Evolutionary conservation across 2,888 invertebrate species (phyloP), one percentile per base, ranked within the genome.

Genomic region (Harmothoe impar): DNA sequence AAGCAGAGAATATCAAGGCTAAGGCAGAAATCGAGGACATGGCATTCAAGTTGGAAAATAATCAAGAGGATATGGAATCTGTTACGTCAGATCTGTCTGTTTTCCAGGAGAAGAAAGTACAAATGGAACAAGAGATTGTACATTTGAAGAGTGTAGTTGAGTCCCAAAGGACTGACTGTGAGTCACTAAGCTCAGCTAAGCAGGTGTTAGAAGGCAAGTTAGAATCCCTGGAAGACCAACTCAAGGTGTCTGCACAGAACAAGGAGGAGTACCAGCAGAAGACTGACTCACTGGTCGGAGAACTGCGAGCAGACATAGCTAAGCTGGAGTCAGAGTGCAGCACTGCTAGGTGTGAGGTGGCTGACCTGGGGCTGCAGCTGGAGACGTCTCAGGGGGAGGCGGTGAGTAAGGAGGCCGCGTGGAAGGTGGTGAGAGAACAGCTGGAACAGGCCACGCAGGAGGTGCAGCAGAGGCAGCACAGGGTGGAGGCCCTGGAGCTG

Each of bases 211-310:
- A 86, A 52, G 86, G 86, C 5, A n/a, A 56, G 12, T 20, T 86
- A 29, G 86, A 86, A 29, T n/a, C 86, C 0, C 31, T 54, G 23
- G 54, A 86, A 31, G 86, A 86, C 33, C 86, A 86, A 23, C 25
- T 86, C 3, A 86, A 43, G 81, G 35, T 33, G 7, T 43, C 33
- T 0, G 0, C 35, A 35, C 15, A 35, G 43, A 15, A 0, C 0
- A 81, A 43, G 0, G 43, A 81, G 20, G 81, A 81, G 5, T 12
- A 0, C 0, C 0, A 81, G 10, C 10, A 81, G 43, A 81, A 81
- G 43, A 7, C 81, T 17, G 81, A 81, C 5, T 1, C 7, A 1
- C 10, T 81, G 3, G 43, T 43, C 23, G 43, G 1, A 0, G 43
- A 81, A 35, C 33, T 81, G 81, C 33, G 43, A 35, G n/a, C 0